phyloP scores from a whole-genome alignment of 2,797 vertebrate genomes.

The Rhabdophis nuchalis region DNA sequence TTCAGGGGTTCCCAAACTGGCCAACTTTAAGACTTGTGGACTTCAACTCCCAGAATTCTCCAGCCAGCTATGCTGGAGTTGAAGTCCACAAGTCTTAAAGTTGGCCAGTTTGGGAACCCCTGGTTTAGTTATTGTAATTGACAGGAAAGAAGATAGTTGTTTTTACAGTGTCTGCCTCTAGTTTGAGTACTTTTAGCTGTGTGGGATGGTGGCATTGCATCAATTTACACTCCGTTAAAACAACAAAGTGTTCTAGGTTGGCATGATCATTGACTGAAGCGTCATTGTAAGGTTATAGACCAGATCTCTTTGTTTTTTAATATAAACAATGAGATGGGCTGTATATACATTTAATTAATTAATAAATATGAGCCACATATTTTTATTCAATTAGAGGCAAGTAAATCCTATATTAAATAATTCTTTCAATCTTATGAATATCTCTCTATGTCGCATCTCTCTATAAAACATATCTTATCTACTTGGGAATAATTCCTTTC shows the following conservation, averaged over 20 bases:
- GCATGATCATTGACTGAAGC: neutral
- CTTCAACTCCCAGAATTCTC: too few species aligned
- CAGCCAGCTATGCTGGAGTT: too few species aligned
- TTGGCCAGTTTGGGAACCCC: too few species aligned
- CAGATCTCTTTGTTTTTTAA: neutral
- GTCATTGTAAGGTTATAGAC: neutral
- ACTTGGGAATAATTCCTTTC: neutral
- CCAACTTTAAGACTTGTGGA: too few species aligned
- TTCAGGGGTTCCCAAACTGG: too few species aligned
- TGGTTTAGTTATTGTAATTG: neutral
- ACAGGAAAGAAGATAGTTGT: neutral
- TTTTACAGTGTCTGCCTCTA: neutral
- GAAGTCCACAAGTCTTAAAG: too few species aligned
- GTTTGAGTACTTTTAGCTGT: neutral
- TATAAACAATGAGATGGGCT: neutral
- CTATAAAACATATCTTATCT: neutral
- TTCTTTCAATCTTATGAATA: neutral
- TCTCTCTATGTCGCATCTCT: neutral
- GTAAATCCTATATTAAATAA: neutral
- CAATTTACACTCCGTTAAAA: neutral
- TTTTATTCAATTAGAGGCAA: neutral
- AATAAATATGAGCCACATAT: neutral
- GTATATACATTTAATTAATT: neutral
- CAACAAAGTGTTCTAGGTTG: neutral
- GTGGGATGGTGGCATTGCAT: neutral